Base-by-base conservation (phyloP, 2,113 vertebrate species). In the Ardeotis arabs region DNA sequence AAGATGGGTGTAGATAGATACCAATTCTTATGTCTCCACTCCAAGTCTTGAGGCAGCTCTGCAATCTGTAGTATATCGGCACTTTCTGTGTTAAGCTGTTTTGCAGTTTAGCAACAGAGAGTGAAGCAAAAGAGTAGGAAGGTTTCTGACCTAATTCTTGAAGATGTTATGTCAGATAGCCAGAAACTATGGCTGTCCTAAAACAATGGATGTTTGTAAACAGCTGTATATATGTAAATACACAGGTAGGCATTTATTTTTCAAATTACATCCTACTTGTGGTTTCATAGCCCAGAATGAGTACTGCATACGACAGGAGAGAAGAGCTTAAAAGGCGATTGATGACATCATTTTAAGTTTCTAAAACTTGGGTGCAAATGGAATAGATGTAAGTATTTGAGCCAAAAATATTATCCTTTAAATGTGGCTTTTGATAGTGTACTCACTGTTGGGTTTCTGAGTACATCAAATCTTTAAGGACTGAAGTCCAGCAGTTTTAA, bases 301-400 rank as follows among this genome's bases (percentile, higher is more conserved):
- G 7, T 75, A 35, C 39, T 56, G 39, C 75, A 45, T 53, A 60
- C 8, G 73, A n/a, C 2, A 82, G n/a, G 3, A 11, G 41, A 74
- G 31, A 80, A 79, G 19, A 84, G 8, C 27, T 44, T 49, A 39
- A 56, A 62, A 83, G 4, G 11, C 37, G 12, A 53, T 39, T 37
- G 18, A 23, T 79, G 18, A 39, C 6, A 6, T 52, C 0, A 33
- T 60, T 83, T 63, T 1, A 55, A 47, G 0, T 49, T 73, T 70
- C 49, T 83, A n/a, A 84, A 90, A 28, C 14, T 29, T 76, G 17
- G 1, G 3, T n/a, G 7, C 6, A 62, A 85, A 62, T 60, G 27
- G 39, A 72, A 16, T 20, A 72, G 21, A 16, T n/a, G 14, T n/a
- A 58, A 37, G n/a, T 45, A 60, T 69, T 49, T 45, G 27, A 85